Conservation (phyloP, 2,113 vertebrate genomes). For the Enhydra lutris region DNA sequence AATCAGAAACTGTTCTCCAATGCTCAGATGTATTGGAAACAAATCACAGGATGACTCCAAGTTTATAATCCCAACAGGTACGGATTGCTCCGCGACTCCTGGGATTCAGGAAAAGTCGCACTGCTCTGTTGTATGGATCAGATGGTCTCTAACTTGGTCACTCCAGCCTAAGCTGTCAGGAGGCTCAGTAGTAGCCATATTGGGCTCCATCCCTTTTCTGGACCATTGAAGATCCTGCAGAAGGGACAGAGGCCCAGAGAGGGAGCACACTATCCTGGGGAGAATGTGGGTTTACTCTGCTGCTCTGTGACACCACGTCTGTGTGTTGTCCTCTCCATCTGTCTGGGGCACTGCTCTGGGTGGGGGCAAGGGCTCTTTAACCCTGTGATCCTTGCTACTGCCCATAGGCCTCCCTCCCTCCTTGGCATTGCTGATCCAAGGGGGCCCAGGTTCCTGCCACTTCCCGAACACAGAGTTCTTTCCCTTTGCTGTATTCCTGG, state of each 20-base stretch:
- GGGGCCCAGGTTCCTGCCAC: no score
- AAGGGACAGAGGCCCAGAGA: not conserved
- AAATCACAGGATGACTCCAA: not conserved
- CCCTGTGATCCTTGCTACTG: not conserved
- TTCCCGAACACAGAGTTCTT: not conserved
- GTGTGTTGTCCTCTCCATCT: not conserved
- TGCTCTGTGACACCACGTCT: not conserved
- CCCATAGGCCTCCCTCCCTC: not conserved
- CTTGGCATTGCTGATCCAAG: not conserved
- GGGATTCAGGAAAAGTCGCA: not conserved
- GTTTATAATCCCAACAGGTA: not conserved
- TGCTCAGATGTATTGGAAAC: not conserved
- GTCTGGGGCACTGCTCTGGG: not conserved
- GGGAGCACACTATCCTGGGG: fast-evolving
- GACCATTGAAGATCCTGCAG: not conserved
- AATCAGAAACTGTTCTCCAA: not conserved
- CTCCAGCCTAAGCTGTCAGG: not conserved
- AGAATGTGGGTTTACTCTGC: not conserved
- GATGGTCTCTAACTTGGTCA: not conserved
- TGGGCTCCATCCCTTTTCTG: not conserved
- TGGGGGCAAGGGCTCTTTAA: not conserved
- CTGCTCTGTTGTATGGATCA: not conserved
- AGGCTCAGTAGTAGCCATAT: not conserved
- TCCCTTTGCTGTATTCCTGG: not conserved
- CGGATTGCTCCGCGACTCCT: not conserved